Percentiles rank a stretch among this genome's conserved stretches.
These are phyloP conservation scores for Spodoptera littoralis DNA, from an alignment of 2,888 invertebrate species.

Conservation along the genomic window DNA sequence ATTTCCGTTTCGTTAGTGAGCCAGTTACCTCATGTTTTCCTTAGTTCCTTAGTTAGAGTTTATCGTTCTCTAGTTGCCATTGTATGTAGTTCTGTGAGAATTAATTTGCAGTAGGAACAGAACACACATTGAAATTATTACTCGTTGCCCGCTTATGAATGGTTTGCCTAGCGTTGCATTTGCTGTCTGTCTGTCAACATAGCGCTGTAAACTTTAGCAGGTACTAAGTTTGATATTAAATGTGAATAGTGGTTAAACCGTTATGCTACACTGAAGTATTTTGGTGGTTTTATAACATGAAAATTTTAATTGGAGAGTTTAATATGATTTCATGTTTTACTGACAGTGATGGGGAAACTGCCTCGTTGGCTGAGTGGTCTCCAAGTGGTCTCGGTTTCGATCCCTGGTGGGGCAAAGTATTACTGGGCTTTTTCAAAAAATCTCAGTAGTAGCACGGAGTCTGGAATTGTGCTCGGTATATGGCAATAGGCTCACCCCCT, in stretches of 20 bases:
- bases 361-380: too few relatives aligned
- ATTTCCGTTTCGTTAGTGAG: constrained; percentile 34
- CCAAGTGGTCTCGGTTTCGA: too few relatives aligned
- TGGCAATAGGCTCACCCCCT: too few relatives aligned
- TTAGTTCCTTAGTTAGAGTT: constrained; percentile 2
- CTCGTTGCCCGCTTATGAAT: constrained; percentile 25
- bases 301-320: too few relatives aligned
- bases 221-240: constrained; percentile 44
- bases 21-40: constrained; percentile 26
- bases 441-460: too few relatives aligned
- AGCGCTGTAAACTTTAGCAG: constrained; percentile 32
- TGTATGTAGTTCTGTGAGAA: constrained; percentile 30
- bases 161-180: constrained; percentile 32
- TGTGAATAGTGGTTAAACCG: constrained; percentile 16
- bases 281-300: constrained; percentile 1
- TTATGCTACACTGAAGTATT: constrained; percentile 9
- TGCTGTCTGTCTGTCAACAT: constrained; percentile 38
- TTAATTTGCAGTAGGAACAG: constrained; percentile 39
- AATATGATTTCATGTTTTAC: too few relatives aligned
- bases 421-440: too few relatives aligned
- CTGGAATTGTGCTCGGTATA: too few relatives aligned
- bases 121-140: constrained; percentile 25
- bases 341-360: too few relatives aligned
- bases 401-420: too few relatives aligned
- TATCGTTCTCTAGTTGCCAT: constrained; percentile 28